phyloP scores from a whole-genome alignment of 2,113 vertebrate species.

The Neodon shergylaensis region DNA sequence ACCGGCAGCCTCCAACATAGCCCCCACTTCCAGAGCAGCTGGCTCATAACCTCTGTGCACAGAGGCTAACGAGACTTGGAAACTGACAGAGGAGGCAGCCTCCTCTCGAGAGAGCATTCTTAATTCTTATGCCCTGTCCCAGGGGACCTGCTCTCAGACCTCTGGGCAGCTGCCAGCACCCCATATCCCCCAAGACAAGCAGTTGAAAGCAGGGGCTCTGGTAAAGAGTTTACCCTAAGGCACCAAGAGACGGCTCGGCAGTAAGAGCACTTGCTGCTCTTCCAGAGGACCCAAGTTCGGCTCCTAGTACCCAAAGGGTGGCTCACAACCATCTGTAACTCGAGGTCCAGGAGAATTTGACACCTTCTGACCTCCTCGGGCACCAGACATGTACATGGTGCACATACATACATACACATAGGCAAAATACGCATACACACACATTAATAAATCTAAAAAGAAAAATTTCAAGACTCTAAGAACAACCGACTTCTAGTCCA shows the following conservation, averaged over 20 bases:
- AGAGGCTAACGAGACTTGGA: background rate
- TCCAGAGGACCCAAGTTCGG: background rate
- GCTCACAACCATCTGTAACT: background rate
- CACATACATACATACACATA: background rate
- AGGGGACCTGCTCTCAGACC: background rate
- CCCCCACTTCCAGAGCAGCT: background rate
- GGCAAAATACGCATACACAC: background rate
- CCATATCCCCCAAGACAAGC: background rate
- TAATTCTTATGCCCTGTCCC: conserved; percentile 17
- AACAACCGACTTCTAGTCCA: background rate
- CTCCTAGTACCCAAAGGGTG: background rate
- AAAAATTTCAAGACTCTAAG: background rate
- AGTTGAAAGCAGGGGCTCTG: background rate
- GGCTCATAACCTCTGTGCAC: background rate
- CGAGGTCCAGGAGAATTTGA: background rate
- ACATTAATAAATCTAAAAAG: background rate
- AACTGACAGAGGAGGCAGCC: conserved; percentile 22
- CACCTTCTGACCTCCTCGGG: background rate
- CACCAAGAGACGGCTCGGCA: background rate
- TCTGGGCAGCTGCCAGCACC: conserved; percentile 54
- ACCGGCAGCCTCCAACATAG: background rate
- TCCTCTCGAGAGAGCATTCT: conserved; percentile 50
- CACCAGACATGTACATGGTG: background rate
- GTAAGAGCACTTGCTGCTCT: background rate
- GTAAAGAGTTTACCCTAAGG: background rate